Evolutionary conservation across 2,797 vertebrate genomes (phyloP), one percentile per base, ranked within the genome.

Genomic region (Fistularia tabacaria): DNA sequence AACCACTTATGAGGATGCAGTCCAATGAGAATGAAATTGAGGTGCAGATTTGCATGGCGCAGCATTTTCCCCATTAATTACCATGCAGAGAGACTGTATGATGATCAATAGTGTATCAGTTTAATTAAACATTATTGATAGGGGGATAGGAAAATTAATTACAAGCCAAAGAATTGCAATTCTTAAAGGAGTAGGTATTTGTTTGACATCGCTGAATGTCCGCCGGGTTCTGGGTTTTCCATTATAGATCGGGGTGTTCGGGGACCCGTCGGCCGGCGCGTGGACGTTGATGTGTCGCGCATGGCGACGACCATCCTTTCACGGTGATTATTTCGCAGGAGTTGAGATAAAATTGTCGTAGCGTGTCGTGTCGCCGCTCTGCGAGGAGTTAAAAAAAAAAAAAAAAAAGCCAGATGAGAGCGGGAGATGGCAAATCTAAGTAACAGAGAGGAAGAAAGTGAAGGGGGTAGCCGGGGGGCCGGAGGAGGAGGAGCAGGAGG

Each of bases 91-190:
- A 68, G 57, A 69, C 69, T 66, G 61, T 61, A 62, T 62, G 59
- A 71, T 70, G 61, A 86, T 89, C 85, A 88, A 88, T 88, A 81
- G 71, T 57, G 74, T 73, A 86, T 86, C 69, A 68, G 62, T 86
- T 80, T 86, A 84, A 88, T 88, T 82, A 85, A 75, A 82, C 77
- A 76, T 73, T 81, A 86, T 84, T 80, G 78, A 82, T 76, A 74
- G 67, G 75, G 67, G 61, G 56, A 66, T 71, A 36, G 56, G 41
- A 54, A 81, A 80, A 84, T 80, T 70, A 84, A 87, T 85, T 76
- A 72, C 43, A 46, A 56, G 64, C 47, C 54, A 65, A 75, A 66
- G 37, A 51, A 74, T 43, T 47, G 46, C 48, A 49, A 38, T 14
- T 60, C 25, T 59, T 54, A 50, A 45, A 59, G 54, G 41, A 48